phyloP scores from a whole-genome alignment of 2,113 vertebrate species.

The Gnathonemus longibarbis region DNA sequence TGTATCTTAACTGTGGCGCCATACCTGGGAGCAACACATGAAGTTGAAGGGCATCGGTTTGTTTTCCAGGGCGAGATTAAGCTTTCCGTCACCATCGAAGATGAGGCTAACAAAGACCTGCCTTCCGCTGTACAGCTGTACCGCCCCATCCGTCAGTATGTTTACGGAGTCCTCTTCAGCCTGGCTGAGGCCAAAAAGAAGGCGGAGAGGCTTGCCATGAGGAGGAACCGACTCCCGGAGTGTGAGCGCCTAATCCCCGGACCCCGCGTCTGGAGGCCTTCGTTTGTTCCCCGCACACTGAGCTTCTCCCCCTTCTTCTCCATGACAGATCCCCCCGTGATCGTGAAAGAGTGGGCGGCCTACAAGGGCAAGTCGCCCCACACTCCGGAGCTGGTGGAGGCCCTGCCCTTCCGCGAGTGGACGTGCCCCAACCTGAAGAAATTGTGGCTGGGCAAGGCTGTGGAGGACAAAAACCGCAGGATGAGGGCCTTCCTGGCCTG shows the following conservation, averaged over 20 bases:
- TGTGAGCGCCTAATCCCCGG: slow-evolving; percentile 48
- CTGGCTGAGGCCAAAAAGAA: slow-evolving; percentile 90
- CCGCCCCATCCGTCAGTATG: slow-evolving; percentile 86
- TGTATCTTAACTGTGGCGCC: not conserved
- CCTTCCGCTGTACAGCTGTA: slow-evolving; percentile 89
- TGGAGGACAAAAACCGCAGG: slow-evolving; percentile 90
- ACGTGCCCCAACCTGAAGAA: slow-evolving; percentile 91
- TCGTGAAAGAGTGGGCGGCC: slow-evolving; percentile 93
- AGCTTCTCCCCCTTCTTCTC: not conserved
- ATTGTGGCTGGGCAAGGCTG: slow-evolving; percentile 87
- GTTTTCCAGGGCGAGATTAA: slow-evolving; percentile 84
- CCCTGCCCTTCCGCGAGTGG: slow-evolving; percentile 89
- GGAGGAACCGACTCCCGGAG: slow-evolving; percentile 85
- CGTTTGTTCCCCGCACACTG: not conserved
- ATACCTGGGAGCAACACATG: not conserved
- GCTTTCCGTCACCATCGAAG: slow-evolving; percentile 90
- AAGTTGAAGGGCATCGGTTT: not conserved
- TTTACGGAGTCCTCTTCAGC: slow-evolving; percentile 96
- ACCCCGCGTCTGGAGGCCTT: slow-evolving; percentile 49
- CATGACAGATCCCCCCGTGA: slow-evolving; percentile 71
- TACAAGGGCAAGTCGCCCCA: slow-evolving; percentile 95
- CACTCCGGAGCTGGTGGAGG: slow-evolving; percentile 90
- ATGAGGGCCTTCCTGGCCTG: slow-evolving; percentile 93
- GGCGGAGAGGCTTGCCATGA: slow-evolving; percentile 84
- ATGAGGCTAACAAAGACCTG: slow-evolving; percentile 94